Percentiles rank a stretch among this genome's conserved stretches.
Conservation (phyloP, 2,113 vertebrate genomes). For the Zosterops borbonicus region DNA sequence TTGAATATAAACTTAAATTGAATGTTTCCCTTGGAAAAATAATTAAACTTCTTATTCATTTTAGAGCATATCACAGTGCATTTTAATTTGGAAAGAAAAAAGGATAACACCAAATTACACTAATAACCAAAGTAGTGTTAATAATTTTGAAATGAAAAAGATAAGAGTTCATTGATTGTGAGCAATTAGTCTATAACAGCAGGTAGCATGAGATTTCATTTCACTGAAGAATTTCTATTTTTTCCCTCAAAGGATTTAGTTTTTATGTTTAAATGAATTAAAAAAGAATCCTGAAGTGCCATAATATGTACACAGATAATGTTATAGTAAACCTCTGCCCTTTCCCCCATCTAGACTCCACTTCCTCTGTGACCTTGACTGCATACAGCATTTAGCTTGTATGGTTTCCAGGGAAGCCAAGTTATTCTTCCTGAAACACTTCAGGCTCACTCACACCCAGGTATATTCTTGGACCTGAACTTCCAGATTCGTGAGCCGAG, state of each 20-base stretch:
- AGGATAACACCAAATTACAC: conserved; percentile 10
- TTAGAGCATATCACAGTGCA: background rate
- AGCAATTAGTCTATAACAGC: conserved; percentile 56
- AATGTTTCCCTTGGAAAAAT: conserved; percentile 50
- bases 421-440: background rate
- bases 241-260: background rate
- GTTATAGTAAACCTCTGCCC: background rate
- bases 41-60: conserved; percentile 52
- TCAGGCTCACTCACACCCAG: background rate
- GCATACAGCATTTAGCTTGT: background rate
- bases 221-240: conserved; percentile 3
- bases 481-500: fast-evolving
- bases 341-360: background rate
- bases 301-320: background rate
- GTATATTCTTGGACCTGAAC: background rate
- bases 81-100: conserved; percentile 46
- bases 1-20: conserved; percentile 14
- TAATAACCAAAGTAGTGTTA: conserved; percentile 54
- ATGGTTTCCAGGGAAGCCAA: background rate
- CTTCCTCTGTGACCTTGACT: background rate
- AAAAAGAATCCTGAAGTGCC: background rate
- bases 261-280: background rate
- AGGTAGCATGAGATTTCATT: conserved; percentile 51
- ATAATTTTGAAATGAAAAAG: conserved; percentile 51
- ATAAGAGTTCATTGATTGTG: conserved; percentile 38